phyloP scores from a whole-genome alignment of 2,113 vertebrate species.

The Rhodinocichla rosea region DNA sequence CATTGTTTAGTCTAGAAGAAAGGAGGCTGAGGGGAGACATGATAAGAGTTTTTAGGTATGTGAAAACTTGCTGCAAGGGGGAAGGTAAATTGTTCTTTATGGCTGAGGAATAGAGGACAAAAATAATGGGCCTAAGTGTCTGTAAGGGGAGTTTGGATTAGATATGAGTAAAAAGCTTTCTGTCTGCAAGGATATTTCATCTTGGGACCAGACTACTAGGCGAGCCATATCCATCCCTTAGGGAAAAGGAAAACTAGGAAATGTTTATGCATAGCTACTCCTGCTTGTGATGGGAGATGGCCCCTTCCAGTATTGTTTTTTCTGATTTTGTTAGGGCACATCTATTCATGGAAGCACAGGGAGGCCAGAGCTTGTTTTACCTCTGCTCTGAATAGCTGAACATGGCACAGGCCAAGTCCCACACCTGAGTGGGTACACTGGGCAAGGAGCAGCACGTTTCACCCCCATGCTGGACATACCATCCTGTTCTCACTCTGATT shows the following conservation, averaged over 20 bases:
- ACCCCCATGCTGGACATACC: not conserved
- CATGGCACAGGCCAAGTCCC: not conserved
- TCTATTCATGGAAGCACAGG: not conserved
- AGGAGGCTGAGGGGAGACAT: not conserved
- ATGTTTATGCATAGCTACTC: not conserved
- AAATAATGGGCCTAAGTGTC: not conserved
- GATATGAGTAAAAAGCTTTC: not conserved
- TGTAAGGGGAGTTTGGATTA: not conserved
- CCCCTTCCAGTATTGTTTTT: not conserved
- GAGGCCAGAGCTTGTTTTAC: not conserved
- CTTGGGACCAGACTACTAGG: too few species aligned
- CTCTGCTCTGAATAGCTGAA: not conserved
- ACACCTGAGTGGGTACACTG: not conserved
- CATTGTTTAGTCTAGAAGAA: conserved; percentile 3
- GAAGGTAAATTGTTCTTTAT: not conserved
- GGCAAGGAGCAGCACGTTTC: not conserved
- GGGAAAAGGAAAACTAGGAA: not conserved
- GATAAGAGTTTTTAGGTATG: conserved; percentile 2
- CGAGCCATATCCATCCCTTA: not conserved
- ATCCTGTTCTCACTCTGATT: not conserved
- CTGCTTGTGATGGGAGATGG: not conserved
- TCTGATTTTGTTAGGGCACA: not conserved
- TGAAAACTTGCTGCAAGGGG: not conserved
- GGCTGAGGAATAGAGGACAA: not conserved
- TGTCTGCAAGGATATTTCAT: not conserved